Percentiles rank a stretch among this genome's conserved stretches.
phyloP scores from a whole-genome alignment of 2,888 invertebrate species.

The Caenorhabditis plicata region DNA sequence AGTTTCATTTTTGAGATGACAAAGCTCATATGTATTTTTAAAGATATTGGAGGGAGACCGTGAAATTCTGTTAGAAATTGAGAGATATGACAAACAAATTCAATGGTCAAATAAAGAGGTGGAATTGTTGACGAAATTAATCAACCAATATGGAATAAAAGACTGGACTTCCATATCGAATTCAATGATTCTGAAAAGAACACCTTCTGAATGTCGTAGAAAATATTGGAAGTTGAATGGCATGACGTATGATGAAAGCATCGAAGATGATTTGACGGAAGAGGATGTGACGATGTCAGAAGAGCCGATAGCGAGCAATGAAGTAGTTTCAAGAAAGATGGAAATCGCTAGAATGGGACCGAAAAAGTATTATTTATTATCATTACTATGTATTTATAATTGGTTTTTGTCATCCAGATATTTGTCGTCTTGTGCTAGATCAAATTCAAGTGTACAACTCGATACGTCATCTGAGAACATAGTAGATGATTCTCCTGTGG shows the following conservation, averaged over 20 bases:
- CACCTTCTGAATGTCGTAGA: not conserved
- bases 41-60: constrained; percentile 8
- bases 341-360: constrained; percentile 1
- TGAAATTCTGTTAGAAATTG: constrained; percentile 1
- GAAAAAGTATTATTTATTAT: too few species aligned
- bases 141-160: constrained; percentile 6
- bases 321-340: not conserved
- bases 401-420: too few species aligned
- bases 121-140: constrained; percentile 5
- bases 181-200: constrained; percentile 6
- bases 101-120: constrained; percentile 16
- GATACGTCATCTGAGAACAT: too few species aligned
- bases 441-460: too few species aligned
- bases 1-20: not conserved
- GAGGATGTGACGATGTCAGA: too few species aligned
- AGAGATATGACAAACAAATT: constrained; percentile 17
- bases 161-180: constrained; percentile 20
- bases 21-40: not conserved
- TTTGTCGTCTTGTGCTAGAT: too few species aligned
- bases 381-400: too few species aligned
- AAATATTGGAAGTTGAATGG: not conserved
- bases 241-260: not conserved
- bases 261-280: not conserved
- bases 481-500: too few species aligned
- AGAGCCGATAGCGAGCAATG: too few species aligned